Evolutionary conservation across 35 echinoderm and acorn worm genomes (phyloP).

Genomic region (Chiridota heheva): DNA sequence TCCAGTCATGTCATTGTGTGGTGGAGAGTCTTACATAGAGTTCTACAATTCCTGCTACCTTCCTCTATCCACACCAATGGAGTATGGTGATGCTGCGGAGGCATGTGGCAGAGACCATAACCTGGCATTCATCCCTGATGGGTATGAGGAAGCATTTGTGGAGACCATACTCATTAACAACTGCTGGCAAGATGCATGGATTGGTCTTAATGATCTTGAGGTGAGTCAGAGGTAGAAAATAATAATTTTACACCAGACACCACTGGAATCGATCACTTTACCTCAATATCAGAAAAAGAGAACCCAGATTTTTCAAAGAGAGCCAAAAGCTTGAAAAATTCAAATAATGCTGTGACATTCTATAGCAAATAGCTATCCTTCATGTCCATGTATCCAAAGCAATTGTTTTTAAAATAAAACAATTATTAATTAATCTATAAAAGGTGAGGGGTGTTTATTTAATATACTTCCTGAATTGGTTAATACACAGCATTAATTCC

Average conservation of each 20-base stretch:
- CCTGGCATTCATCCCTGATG: constrained; percentile 44
- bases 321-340: not conserved
- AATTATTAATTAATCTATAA: no score
- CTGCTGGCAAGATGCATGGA: constrained; percentile 37
- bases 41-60: no score
- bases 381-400: not conserved
- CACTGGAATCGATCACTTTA: not conserved
- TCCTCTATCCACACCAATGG: no score
- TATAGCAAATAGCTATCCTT: not conserved
- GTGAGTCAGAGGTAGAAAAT: not conserved
- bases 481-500: no score
- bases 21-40: no score
- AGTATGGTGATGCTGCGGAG: no score
- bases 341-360: not conserved
- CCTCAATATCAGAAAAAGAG: not conserved
- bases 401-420: no score
- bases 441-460: no score
- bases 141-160: constrained; percentile 62
- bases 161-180: constrained; percentile 51
- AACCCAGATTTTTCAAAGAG: not conserved
- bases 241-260: not conserved
- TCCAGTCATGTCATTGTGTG: no score
- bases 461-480: no score
- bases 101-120: no score
- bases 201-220: constrained; percentile 61